Base-by-base conservation (phyloP, 2,113 vertebrate species). In the Ciconia stormi region DNA sequence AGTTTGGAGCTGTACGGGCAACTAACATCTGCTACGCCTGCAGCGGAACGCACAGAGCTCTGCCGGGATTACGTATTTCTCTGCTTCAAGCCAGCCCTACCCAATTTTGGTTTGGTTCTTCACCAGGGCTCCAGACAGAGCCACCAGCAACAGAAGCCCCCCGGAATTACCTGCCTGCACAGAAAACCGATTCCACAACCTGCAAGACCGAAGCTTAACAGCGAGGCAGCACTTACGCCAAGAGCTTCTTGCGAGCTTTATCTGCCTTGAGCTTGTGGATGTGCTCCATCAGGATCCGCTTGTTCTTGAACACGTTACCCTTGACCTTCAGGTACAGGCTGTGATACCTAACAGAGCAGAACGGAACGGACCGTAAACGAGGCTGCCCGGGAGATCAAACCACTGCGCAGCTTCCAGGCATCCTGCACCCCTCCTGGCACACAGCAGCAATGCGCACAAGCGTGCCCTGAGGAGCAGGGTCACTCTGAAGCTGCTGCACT, bases 201-300 rank as follows among this genome's bases (percentile, higher is more conserved):
- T 9, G 6, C 66, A 5, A 9, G 18, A 23, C 7, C 1, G 2
- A 29, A 23, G 34, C 34, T 19, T 30, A 61, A 29, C 14, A 23
- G 29, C 1, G 69, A 21, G 13, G 58, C 58, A 34, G 72, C 29
- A 99, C 99, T 99, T 98, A 99, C 99, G 99, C 98, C 98, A 99
- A 96, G 63, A 99, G 99, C 99, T 99, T 99, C 99, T 99, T 99
- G 98, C 99, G 99, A 95, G 99, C 99, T 82, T 99, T 99, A 95
- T 99, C 99, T 3, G 99, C 99, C 98, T 99, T 99, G 95, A 99
- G 98, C 92, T 99, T 99, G 98, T 99, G 99, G 96, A 99, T 99
- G 98, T 99, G 99, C 93, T 99, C 99, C 99, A 99, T 99, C 42
- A 99, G 99, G 96, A 99, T 99, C 53, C 99, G 98, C 97, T 99